Evolutionary conservation across 2,888 invertebrate genomes (phyloP).

Genomic region (Zhuqinia jingwanae): DNA sequence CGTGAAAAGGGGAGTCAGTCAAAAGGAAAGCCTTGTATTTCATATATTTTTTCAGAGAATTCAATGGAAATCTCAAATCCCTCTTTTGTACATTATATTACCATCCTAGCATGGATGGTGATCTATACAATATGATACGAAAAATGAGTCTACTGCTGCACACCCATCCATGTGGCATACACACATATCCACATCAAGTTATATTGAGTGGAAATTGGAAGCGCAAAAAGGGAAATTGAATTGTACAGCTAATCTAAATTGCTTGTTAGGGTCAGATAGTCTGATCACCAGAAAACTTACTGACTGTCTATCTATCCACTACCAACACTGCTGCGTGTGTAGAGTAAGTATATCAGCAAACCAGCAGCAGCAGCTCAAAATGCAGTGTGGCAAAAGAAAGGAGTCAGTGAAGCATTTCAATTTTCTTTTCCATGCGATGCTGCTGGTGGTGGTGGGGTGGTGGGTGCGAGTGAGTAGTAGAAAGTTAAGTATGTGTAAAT

Average conservation of each 20-base stretch:
- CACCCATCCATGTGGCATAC: not conserved
- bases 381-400: slow-evolving; percentile 26
- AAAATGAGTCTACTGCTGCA: not conserved
- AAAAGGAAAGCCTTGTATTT: not conserved
- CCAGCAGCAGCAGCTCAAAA: not conserved
- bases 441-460: not conserved
- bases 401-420: slow-evolving; percentile 26
- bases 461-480: not conserved
- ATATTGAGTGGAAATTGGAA: slow-evolving; percentile 52
- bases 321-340: not conserved
- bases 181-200: not conserved
- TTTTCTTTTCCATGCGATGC: not conserved
- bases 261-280: slow-evolving; percentile 56
- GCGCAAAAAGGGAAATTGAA: slow-evolving; percentile 56
- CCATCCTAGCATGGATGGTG: not conserved
- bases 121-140: not conserved
- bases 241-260: slow-evolving; percentile 58
- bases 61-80: slow-evolving; percentile 18
- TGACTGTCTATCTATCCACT: not conserved
- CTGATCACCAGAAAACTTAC: slow-evolving; percentile 34
- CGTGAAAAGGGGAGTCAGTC: not conserved
- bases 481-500: not conserved
- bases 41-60: not conserved
- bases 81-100: not conserved
- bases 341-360: not conserved